Base-by-base conservation (phyloP, 2,888 invertebrate species). In the Schrankia costaestrigalis region DNA sequence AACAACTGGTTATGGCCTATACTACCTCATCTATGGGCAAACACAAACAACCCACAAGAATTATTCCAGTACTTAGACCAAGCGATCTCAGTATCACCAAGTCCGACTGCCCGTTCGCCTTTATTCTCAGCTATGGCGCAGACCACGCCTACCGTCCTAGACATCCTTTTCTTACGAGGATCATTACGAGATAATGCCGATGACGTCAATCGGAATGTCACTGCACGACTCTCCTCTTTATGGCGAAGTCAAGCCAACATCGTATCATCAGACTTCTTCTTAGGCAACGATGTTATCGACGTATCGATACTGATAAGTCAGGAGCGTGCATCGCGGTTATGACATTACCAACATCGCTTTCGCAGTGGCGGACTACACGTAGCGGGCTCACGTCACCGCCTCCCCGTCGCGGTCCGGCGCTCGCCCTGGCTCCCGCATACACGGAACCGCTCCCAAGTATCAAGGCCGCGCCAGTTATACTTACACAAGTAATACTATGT, bases 61-160 rank as follows among this genome's bases (percentile, higher is more conserved):
- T 53, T 87, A 26, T 78, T 88, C 56, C 52, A 56, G 46, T 88
- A 65, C 75, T 71, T 89, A 57, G 88, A 88, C 59, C 57, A 60
- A 7, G 76, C 77, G 13, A 80, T 89, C 46, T 52, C 70, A 41
- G 68, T 71, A 31, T 82, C 88, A 26, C 84, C 82, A 11, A 79
- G 62, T 26, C 70, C 79, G 0, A 52, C 77, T 34, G 77, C 80
- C 10, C 78, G 84, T 1, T 84, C 87, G 6, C 90, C 90, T 0
- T 64, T 91, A 52, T 88, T 89, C 74, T 91, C 93, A 0, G 90
- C 93, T 5, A 94, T 94, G 94, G 93, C 93, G 0, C 92, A 94
- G 73, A 83, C 93, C 26, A 94, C 94, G 0, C 92, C 93, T 0
- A 90, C 89, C 22, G 84, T 91, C 0, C 72, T 90, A 17, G 92